Evolutionary conservation across 2,888 invertebrate species (phyloP).

Genomic region (Macrosiphum euphorbiae): DNA sequence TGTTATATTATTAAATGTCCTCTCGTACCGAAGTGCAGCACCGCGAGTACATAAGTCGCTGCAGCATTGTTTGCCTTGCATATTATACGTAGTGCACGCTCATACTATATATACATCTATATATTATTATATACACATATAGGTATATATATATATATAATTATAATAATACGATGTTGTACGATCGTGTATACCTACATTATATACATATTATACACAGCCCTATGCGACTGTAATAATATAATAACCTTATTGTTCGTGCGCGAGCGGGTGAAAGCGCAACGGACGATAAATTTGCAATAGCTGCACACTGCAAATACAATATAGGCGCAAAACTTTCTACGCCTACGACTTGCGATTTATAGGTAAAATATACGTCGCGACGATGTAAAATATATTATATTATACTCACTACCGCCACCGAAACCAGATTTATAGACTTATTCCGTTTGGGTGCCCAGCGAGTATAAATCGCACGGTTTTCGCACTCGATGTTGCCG

Average conservation of each 20-base stretch:
- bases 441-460: background rate
- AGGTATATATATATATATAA: too few relatives aligned
- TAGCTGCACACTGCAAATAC: too few relatives aligned
- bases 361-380: constrained; percentile 9
- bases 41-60: background rate
- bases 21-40: too few relatives aligned
- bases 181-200: background rate
- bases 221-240: background rate
- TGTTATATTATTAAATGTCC: too few relatives aligned
- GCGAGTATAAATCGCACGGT: constrained; percentile 13
- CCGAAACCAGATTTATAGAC: constrained; percentile 51
- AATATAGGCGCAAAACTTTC: constrained; percentile 55
- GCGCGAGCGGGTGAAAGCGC: constrained; percentile 59
- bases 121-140: too few relatives aligned
- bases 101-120: too few relatives aligned
- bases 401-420: background rate
- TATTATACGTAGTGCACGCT: background rate
- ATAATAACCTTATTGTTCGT: constrained; percentile 54
- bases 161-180: constrained; percentile 6
- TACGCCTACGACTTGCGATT: constrained; percentile 49
- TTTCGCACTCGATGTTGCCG: background rate
- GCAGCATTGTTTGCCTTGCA: background rate
- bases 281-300: constrained; percentile 29
- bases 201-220: too few relatives aligned
- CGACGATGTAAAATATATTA: background rate